Conservation (phyloP, 2,888 invertebrate species). For the Eristalis tenax region DNA sequence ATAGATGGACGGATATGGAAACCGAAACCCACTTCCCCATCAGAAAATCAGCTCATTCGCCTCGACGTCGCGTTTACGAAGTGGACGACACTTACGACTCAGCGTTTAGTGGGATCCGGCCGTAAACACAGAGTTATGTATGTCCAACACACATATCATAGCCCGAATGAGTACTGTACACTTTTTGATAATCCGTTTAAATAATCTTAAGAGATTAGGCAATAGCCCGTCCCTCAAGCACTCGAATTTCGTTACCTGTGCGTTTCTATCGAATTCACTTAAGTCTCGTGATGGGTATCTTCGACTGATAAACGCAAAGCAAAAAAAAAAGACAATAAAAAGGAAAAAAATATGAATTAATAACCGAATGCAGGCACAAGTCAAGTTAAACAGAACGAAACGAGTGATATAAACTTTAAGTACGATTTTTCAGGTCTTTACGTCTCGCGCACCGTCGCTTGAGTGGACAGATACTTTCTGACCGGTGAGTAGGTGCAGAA, state of each 20-base stretch:
- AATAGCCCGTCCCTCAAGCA: not conserved
- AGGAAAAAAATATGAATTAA: not conserved
- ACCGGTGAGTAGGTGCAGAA: constrained; percentile 14
- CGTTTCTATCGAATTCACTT: constrained; percentile 2
- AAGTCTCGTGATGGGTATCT: constrained; percentile 28
- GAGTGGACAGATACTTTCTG: constrained; percentile 29
- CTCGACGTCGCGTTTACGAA: not conserved
- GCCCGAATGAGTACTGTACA: not conserved
- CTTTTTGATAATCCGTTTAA: not conserved
- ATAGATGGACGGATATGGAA: not conserved
- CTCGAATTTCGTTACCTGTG: constrained; percentile 15
- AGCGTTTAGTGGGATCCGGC: not conserved
- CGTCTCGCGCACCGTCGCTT: constrained; percentile 30
- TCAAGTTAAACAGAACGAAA: not conserved
- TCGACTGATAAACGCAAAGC: constrained; percentile 23
- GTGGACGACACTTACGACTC: not conserved
- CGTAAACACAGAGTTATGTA: not conserved
- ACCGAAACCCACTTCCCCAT: not conserved
- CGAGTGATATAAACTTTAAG: not conserved
- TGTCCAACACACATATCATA: not conserved
- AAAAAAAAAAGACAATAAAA: not conserved
- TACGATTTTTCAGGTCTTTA: constrained; percentile 5
- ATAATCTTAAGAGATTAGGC: not conserved
- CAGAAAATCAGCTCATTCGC: not conserved
- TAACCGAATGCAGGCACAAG: not conserved